Evolutionary conservation across 2,113 vertebrate genomes (phyloP).

Genomic region (Eleginops maclovinus): DNA sequence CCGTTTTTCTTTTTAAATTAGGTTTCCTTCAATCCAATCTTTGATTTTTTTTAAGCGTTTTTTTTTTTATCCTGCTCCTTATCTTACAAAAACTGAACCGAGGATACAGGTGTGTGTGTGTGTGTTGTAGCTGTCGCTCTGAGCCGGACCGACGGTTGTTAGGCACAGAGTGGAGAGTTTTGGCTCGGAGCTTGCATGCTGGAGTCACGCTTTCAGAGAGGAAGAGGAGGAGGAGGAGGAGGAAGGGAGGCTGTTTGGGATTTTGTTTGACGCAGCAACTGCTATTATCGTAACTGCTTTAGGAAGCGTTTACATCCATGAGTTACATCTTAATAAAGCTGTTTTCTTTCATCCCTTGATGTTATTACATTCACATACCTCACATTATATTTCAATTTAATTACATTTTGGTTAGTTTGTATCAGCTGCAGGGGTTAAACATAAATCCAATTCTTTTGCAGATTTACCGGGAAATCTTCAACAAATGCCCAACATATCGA

Average conservation of each 20-base stretch:
- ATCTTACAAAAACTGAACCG: conserved; percentile 77
- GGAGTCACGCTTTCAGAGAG: conserved; percentile 86
- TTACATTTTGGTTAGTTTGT: too few relatives aligned
- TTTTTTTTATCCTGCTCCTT: conserved; percentile 52
- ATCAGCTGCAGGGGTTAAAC: too few relatives aligned
- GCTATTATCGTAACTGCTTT: background rate
- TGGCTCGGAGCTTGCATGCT: conserved; percentile 96
- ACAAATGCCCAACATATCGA: too few relatives aligned
- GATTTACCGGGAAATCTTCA: too few relatives aligned
- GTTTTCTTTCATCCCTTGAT: background rate
- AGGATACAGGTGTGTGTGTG: conserved; percentile 51
- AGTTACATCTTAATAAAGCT: background rate
- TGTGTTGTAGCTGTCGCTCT: conserved; percentile 72
- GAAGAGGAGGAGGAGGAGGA: conserved; percentile 41
- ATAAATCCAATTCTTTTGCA: too few relatives aligned
- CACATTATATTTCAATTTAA: too few relatives aligned
- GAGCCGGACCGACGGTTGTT: conserved; percentile 88
- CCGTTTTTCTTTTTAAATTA: conserved; percentile 49
- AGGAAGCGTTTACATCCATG: background rate
- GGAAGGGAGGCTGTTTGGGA: conserved; percentile 56
- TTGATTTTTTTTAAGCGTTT: conserved; percentile 51
- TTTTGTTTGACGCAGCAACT: conserved; percentile 8
- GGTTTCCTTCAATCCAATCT: conserved; percentile 34
- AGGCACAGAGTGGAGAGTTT: conserved; percentile 95
- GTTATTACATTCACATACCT: too few relatives aligned